These are phyloP conservation scores for Neomorphus geoffroyi DNA, from an alignment of 2,797 vertebrate genomes.

Conservation along the genomic window DNA sequence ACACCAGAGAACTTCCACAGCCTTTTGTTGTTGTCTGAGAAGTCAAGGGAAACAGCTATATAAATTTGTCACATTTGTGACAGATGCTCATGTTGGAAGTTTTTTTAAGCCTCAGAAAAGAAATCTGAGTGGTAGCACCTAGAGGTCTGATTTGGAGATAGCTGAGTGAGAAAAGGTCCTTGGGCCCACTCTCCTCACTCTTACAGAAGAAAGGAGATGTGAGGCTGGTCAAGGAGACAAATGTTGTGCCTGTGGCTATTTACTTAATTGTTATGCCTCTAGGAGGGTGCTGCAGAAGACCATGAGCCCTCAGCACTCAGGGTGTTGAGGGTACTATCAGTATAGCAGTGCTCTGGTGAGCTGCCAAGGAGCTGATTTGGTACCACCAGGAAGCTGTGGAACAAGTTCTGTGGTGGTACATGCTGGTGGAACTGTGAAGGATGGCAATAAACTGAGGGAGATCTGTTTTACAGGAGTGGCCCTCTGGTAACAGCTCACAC, in stretches of 20 bases:
- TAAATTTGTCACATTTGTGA: neutral
- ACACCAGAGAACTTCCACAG: neutral
- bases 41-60: neutral
- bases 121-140: neutral
- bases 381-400: neutral
- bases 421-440: neutral
- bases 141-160: neutral
- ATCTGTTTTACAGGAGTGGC: neutral
- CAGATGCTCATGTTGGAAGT: neutral
- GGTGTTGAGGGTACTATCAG: neutral
- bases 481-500: neutral
- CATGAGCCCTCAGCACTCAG: neutral
- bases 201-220: neutral
- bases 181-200: neutral
- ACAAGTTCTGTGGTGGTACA: neutral
- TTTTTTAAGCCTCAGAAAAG: neutral
- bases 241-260: neutral
- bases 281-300: neutral
- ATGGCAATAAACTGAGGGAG: neutral
- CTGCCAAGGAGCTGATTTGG: neutral
- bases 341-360: neutral
- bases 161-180: neutral
- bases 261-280: neutral
- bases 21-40: neutral
- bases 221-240: neutral